Evolutionary conservation across 1,140 invertebrate species (phyloP), one percentile per base, ranked within the genome.

Genomic region (Linepithema humile): DNA sequence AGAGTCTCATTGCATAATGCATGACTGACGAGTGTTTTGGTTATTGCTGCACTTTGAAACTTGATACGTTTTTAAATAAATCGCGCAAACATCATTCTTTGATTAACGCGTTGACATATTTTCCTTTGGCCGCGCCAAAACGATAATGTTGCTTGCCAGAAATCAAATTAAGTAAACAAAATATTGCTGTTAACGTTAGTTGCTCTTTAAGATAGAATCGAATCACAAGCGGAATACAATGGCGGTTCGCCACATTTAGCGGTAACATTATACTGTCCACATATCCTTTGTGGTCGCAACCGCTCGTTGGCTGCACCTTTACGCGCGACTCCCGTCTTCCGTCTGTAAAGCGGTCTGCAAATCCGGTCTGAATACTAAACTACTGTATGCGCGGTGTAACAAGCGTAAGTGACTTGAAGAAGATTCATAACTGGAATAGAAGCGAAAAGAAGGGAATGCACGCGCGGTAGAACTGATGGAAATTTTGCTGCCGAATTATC

Each of bases 391-490:
- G 64, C 35, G 62, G n/a, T 48, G 62, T 78, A 78, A 78, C 45
- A n/a, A 67, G 62, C 62, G 17, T 75, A 75, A 75, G 57, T 43
- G 62, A 69, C 64, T 69, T 69, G 75, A 69, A 26, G 75, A 69
- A 78, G 60, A 69, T 78, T 78, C 64, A 69, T 78, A 69, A 32
- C 62, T 78, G 75, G 5, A 53, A 20, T 32, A 73, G 53, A 32
- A 40, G 1, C n/a, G 55, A 20, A 62, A 62, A 75, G 55, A 23
- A 45, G n/a, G 59, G 40, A 64, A 64, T 20, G 50, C 43, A 40
- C n/a, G 23, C 6, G 38, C 20, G 4, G 17, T n/a, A 29, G 35
- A 78, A 78, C 32, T 15, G 45, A 26, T 7, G 9, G 62, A 23
- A n/a, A 29, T 53, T 69, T 43, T 26, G 38, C 70, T 70, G 64